A percentile compares a stretch with the other conserved stretches of the same genome.
Conservation (phyloP, 1,140 invertebrate genomes). For the Microplitis demolitor region DNA sequence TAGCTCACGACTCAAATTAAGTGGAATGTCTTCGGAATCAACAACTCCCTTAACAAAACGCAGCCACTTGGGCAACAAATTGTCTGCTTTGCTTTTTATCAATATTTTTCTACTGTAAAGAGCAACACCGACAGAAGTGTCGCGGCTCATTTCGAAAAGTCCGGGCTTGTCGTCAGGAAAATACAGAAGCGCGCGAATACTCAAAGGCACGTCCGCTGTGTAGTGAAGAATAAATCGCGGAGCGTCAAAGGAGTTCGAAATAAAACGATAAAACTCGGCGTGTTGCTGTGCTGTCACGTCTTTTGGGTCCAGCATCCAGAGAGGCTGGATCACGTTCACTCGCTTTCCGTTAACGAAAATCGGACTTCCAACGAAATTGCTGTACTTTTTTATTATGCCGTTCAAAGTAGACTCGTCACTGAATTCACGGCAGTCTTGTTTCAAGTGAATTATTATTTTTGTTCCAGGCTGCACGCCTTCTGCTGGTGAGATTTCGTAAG, state of each 20-base stretch:
- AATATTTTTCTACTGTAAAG: constrained; percentile 89
- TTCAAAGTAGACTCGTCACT: constrained; percentile 84
- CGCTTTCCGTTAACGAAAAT: constrained; percentile 89
- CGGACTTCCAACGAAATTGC: constrained; percentile 94
- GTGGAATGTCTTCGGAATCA: constrained; percentile 96
- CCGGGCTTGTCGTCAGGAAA: constrained; percentile 89
- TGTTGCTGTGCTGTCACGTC: constrained; percentile 85
- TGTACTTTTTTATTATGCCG: constrained; percentile 93
- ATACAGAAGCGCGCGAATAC: constrained; percentile 89
- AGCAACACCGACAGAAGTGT: constrained; percentile 80
- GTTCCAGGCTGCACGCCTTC: constrained; percentile 86
- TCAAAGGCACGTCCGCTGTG: constrained; percentile 87
- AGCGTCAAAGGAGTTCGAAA: constrained; percentile 82
- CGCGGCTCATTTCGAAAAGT: constrained; percentile 87
- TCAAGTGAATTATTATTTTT: constrained; percentile 91
- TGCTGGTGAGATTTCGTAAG: constrained; percentile 86
- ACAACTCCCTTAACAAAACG: constrained; percentile 95
- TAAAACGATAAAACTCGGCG: constrained; percentile 88
- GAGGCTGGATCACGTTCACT: constrained; percentile 83
- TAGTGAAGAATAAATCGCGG: constrained; percentile 87
- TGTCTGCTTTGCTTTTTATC: constrained; percentile 89
- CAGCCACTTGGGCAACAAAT: constrained; percentile 92
- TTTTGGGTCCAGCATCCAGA: constrained; percentile 93
- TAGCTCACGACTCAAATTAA: constrained; percentile 94
- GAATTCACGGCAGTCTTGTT: constrained; percentile 85